These are phyloP conservation scores for Diglossa cyanea DNA, from an alignment of 2,797 vertebrate species.

Conservation along the genomic window DNA sequence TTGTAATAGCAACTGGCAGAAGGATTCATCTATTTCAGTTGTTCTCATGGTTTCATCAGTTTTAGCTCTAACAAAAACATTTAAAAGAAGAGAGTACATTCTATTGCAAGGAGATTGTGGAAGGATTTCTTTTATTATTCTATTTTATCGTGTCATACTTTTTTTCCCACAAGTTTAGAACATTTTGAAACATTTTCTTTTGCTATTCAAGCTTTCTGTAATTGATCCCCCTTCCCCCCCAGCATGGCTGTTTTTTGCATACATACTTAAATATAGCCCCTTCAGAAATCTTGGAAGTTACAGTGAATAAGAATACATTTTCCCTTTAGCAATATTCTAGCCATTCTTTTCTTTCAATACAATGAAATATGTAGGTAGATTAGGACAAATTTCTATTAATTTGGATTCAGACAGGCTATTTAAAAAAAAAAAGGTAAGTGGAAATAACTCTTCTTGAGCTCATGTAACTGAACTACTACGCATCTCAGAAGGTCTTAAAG, in stretches of 20 bases:
- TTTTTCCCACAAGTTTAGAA: not conserved
- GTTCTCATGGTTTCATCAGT: conserved; percentile 6
- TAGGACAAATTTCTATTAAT: not conserved
- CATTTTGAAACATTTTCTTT: not conserved
- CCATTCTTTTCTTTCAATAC: not conserved
- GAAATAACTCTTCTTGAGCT: not conserved
- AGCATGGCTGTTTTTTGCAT: not conserved
- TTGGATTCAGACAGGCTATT: not conserved
- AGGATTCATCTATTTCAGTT: conserved; percentile 49
- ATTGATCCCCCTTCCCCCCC: not conserved
- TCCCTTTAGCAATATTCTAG: not conserved
- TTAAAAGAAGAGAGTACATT: not conserved
- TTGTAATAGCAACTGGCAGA: conserved; percentile 52
- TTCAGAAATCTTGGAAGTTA: not conserved
- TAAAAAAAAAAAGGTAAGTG: not conserved
- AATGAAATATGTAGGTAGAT: not conserved
- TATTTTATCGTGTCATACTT: not conserved
- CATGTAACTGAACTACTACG: not conserved
- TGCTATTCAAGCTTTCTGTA: not conserved
- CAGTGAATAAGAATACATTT: not conserved
- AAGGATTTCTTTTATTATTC: not conserved
- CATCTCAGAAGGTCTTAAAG: not conserved
- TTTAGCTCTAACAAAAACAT: conserved; percentile 35
- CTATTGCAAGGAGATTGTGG: not conserved
- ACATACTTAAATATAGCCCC: not conserved